A percentile compares a stretch with the other conserved stretches of the same genome.
phyloP scores from a whole-genome alignment of 2,888 invertebrate species.

The Clepsis dumicolana region DNA sequence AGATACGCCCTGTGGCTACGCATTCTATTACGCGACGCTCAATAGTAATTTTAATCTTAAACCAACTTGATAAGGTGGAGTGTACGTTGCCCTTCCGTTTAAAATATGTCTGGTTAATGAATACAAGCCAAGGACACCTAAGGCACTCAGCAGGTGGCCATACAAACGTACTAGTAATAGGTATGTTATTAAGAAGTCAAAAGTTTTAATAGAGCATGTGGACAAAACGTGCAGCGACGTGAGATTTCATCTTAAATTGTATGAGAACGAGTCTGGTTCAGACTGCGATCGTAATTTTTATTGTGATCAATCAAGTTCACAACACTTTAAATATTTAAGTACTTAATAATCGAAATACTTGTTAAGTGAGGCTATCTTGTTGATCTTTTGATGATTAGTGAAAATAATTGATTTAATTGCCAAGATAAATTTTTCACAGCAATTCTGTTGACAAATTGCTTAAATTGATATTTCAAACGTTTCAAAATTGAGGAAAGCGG shows the following conservation, averaged over 20 bases:
- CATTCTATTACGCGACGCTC: constrained; percentile 23
- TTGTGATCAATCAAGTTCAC: not conserved
- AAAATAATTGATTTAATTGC: not conserved
- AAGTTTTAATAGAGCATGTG: constrained; percentile 44
- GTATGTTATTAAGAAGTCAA: constrained; percentile 59
- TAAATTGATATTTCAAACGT: not conserved
- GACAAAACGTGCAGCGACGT: constrained; percentile 37
- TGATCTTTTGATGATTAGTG: not conserved
- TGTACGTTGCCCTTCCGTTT: constrained; percentile 42
- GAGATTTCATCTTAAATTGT: constrained; percentile 45
- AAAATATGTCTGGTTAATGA: constrained; percentile 49
- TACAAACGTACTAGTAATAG: constrained; percentile 71
- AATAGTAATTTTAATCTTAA: constrained; percentile 48
- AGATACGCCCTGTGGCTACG: constrained; percentile 85
- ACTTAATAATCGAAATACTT: not conserved
- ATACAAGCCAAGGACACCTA: constrained; percentile 74
- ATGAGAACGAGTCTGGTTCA: constrained; percentile 21
- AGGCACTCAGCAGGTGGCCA: constrained; percentile 78
- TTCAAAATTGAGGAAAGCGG: not conserved
- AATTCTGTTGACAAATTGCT: not conserved
- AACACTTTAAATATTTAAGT: not conserved
- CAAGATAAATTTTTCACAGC: not conserved
- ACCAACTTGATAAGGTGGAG: constrained; percentile 43
- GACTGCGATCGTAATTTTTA: not conserved
- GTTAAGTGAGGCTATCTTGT: not conserved